Base-by-base conservation (phyloP, 2,797 vertebrate species). In the Antennarius maculatus region DNA sequence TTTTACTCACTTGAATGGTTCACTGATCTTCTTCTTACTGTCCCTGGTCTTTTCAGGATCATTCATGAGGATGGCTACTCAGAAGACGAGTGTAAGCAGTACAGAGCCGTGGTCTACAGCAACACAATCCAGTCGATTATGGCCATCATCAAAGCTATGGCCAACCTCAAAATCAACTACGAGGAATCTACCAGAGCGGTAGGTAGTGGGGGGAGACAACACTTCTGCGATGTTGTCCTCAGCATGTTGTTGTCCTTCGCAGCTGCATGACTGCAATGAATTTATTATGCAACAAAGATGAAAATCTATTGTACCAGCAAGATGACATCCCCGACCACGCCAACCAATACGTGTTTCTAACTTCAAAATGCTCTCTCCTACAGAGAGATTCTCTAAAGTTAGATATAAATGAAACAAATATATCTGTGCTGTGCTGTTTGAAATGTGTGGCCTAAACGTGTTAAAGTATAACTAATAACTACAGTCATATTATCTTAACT, bases 51-150 rank as follows among this genome's bases (percentile, higher is more conserved):
- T 45, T 62, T 17, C 83, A 99, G 97, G 93, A 99, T 99, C 82
- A 99, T 99, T 86, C 97, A 99, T 0, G 97, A 99, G 83, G 97
- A 98, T 6, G 97, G 97, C 59, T 99, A 98, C 83, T 98, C 97
- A 3, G 97, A 99, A 92, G 97, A 99, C 11, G 97, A 99, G 67
- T 98, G 97, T 75, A 95, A 96, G 90, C 97, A 99, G 88, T 99
- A 99, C 92, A 95, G 95, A 87, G 97, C 97, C 0, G 97, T 99
- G 51, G 97, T 99, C 70, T 99, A 95, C 92, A 99, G 97, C 92
- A 99, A 99, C 94, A 98, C 97, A 91, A 97, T 98, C 89, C 97
- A 99, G 93, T 99, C 97, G 84, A 98, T 99, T 74, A 98, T 98
- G 96, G 97, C 97, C 72, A 99, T 99, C 73, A 95, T 98, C 91